phyloP scores from a whole-genome alignment of 2,113 vertebrate genomes.

The Anseranas semipalmata region DNA sequence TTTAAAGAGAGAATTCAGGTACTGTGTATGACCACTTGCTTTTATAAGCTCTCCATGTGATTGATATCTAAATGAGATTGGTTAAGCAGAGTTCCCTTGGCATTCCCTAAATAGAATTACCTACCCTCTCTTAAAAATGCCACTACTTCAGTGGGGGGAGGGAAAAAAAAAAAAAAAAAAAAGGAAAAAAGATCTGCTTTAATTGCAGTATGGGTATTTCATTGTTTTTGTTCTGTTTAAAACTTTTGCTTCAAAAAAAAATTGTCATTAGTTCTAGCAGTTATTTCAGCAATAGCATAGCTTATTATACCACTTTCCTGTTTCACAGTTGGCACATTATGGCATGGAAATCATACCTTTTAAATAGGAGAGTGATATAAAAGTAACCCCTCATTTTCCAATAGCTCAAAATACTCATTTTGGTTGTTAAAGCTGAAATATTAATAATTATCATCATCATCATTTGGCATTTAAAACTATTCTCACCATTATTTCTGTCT shows the following conservation, averaged over 20 bases:
- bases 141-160: neutral
- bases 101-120: neutral
- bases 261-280: neutral
- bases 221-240: neutral
- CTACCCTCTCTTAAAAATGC: neutral
- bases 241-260: neutral
- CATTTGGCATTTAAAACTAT: neutral
- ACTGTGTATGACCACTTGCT: accelerated
- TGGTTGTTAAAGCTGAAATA: neutral
- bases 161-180: neutral
- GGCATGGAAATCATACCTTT: neutral
- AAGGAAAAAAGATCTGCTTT: neutral
- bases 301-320: neutral
- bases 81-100: neutral
- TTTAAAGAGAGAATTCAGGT: neutral
- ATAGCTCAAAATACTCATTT: neutral
- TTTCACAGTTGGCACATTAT: neutral
- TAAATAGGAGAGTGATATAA: neutral
- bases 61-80: neutral
- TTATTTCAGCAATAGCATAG: neutral
- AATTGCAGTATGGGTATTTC: neutral
- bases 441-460: neutral
- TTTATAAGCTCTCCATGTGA: neutral
- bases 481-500: neutral
- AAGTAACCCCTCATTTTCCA: neutral